Percentiles rank a stretch among this genome's conserved stretches.
phyloP scores from a whole-genome alignment of 2,888 invertebrate genomes.

The Caenorhabditis angaria region DNA sequence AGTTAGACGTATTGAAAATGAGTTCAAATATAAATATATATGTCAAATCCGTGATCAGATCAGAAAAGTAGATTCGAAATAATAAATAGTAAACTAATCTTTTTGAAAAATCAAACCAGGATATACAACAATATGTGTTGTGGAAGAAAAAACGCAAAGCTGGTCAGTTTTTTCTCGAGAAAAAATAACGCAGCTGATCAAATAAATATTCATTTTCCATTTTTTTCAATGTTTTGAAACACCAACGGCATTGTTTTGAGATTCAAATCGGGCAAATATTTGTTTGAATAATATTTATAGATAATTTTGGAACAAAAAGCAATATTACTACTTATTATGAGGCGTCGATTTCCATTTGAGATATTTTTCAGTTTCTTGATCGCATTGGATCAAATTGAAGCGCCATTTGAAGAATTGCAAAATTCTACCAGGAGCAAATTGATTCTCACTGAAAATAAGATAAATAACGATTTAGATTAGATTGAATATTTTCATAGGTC shows the following conservation, averaged over 20 bases:
- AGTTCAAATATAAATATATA: background rate
- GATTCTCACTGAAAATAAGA: conserved; percentile 23
- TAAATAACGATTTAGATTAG: background rate
- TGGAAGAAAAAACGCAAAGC: too few species aligned
- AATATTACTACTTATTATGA: conserved; percentile 16
- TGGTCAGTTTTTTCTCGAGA: too few species aligned
- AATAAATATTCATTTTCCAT: background rate
- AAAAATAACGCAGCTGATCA: background rate
- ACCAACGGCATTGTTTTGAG: background rate
- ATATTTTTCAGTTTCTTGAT: conserved; percentile 49
- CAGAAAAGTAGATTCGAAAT: background rate
- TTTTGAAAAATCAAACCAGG: background rate
- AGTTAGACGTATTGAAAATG: background rate
- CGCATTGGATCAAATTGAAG: conserved; percentile 47
- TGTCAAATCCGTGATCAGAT: background rate
- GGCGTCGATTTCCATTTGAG: conserved; percentile 47
- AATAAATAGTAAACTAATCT: background rate
- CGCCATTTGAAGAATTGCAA: conserved; percentile 58
- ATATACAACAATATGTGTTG: too few species aligned
- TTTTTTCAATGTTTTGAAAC: background rate
- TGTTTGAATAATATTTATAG: background rate
- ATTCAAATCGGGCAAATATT: background rate
- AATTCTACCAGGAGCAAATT: conserved; percentile 31
- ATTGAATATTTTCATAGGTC: background rate
- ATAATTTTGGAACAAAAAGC: background rate